Evolutionary conservation across 2,797 vertebrate species (phyloP).

Genomic region (Fistularia tabacaria): DNA sequence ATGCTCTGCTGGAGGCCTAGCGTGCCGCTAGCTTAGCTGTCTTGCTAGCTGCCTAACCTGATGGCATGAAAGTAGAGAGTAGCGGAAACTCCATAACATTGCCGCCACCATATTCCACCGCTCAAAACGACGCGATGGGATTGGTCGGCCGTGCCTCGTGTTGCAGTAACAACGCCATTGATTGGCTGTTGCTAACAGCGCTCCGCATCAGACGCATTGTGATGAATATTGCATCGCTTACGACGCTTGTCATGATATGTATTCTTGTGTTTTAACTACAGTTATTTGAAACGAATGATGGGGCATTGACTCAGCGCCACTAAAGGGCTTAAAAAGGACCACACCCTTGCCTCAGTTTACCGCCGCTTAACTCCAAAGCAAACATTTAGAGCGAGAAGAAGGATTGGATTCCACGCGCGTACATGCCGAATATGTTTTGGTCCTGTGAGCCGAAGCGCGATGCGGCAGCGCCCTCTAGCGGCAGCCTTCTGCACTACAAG

Average conservation of each 20-base stretch:
- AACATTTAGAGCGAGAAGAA: too few relatives aligned
- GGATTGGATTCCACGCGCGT: background rate
- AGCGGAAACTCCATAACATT: constrained; percentile 76
- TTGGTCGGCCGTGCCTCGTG: constrained; percentile 22
- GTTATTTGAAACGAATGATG: too few relatives aligned
- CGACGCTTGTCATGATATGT: constrained; percentile 1
- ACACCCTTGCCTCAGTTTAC: too few relatives aligned
- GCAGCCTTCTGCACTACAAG: constrained; percentile 14
- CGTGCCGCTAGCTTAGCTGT: constrained; percentile 63
- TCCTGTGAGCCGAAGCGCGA: constrained; percentile 24
- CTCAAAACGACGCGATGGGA: constrained; percentile 24
- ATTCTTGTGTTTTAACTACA: background rate
- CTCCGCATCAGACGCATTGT: constrained; percentile 23
- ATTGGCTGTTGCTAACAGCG: constrained; percentile 42
- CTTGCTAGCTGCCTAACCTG: constrained; percentile 63
- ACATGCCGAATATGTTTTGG: background rate
- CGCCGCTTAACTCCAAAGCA: too few relatives aligned
- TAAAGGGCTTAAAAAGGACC: too few relatives aligned
- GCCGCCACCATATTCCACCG: constrained; percentile 63
- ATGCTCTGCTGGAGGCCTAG: constrained; percentile 60
- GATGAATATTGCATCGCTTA: constrained; percentile 17
- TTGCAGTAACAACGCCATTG: constrained; percentile 14
- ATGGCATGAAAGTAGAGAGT: constrained; percentile 62
- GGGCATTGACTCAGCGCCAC: too few relatives aligned
- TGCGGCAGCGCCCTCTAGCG: constrained; percentile 59